Base-by-base conservation (phyloP, 2,113 vertebrate genomes). In the Pluvianellus socialis region DNA sequence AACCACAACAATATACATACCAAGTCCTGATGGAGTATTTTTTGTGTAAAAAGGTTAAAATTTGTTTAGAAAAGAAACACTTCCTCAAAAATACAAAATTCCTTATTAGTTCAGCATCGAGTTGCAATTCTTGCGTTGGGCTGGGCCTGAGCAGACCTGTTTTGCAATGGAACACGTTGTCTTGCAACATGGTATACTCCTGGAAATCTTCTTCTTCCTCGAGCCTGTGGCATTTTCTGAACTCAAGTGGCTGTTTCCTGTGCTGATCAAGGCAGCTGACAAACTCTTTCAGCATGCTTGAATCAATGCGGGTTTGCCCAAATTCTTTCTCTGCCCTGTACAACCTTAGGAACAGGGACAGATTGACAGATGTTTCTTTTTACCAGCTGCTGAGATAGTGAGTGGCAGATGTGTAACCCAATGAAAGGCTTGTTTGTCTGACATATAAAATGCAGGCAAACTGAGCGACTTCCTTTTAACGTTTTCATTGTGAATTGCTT, bases 231-330 rank as follows among this genome's bases (percentile, higher is more conserved):
- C 67, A 68, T 97, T 96, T 75, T 94, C 33, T 86, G 85, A 91
- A 62, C 70, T 85, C 61, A n/a, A 24, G 58, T 73, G 79, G 44
- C 35, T 88, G n/a, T 75, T 89, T 92, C 88, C 52, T 88, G 27
- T 86, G 50, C 58, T 94, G 89, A 86, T 89, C 80, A 79, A 92
- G 81, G 58, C 53, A 90, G 75, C 80, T 95, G 86, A 88, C 59
- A 89, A 79, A 79, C 26, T 65, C 33, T 86, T 86, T 94, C 49
- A 79, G 86, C 33, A 4, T 71, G 50, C 67, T 75, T 86, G 66
- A 93, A 85, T 95, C 90, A 67, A 14, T 94, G 50, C 7, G 5
- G 55, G 50, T 90, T 97, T 96, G 50, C 74, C 61, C 35, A 68
- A 33, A 22, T 77, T 96, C 71, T 58, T 89, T 94, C 79, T 95